Conservation (phyloP, 1,140 invertebrate genomes). For the Propsilocerus akamusi region DNA sequence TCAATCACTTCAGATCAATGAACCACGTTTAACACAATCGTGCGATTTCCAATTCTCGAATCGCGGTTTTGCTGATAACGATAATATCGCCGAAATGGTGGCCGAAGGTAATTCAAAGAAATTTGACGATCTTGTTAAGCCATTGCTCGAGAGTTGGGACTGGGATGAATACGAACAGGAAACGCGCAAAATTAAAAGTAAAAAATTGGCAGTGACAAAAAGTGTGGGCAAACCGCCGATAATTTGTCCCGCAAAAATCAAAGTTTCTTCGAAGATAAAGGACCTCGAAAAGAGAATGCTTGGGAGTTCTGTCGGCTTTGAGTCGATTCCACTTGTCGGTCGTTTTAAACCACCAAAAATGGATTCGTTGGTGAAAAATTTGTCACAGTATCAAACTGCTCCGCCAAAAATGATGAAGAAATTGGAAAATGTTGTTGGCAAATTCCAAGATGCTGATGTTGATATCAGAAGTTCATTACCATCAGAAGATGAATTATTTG, state of each 20-base stretch:
- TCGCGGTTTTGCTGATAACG: neutral
- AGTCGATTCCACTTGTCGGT: conserved; percentile 37
- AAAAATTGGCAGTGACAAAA: conserved; percentile 29
- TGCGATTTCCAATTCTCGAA: neutral
- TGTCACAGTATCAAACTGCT: conserved; percentile 20
- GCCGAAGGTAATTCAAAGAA: conserved; percentile 20
- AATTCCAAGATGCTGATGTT: conserved; percentile 29
- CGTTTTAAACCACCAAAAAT: conserved; percentile 25
- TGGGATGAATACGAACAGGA: conserved; percentile 40
- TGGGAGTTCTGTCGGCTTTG: conserved; percentile 24
- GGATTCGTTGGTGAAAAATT: conserved; percentile 11
- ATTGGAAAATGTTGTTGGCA: conserved; percentile 35
- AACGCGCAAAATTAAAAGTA: conserved; percentile 14
- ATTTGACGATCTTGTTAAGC: conserved; percentile 32
- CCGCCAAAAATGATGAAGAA: conserved; percentile 29
- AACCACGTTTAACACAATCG: conserved; percentile 24
- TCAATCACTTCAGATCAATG: conserved; percentile 29
- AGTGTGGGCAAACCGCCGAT: conserved; percentile 27
- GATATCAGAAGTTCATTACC: conserved; percentile 33
- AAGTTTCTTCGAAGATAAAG: conserved; percentile 16
- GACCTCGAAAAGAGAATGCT: conserved; percentile 29
- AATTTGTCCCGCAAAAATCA: conserved; percentile 26
- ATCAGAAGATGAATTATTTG: conserved; percentile 37
- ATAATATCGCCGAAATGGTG: neutral
- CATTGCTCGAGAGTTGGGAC: conserved; percentile 35